Evolutionary conservation across 2,888 invertebrate genomes (phyloP).

Genomic region (Oscheius sp.): DNA sequence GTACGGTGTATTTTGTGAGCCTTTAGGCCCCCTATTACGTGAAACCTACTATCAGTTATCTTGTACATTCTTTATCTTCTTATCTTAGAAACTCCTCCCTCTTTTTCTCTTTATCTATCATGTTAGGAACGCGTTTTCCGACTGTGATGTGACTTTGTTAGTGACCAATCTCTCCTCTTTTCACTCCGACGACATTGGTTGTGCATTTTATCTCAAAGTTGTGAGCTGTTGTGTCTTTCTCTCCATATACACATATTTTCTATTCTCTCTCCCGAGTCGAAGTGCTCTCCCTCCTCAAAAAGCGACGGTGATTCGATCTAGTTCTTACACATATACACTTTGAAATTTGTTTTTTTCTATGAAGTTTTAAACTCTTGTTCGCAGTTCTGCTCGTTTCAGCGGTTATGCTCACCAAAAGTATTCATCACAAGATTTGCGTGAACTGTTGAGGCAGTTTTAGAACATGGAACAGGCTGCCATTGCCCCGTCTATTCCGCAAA

Average conservation of each 20-base stretch:
- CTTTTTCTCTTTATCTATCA: background rate
- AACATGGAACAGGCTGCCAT: background rate
- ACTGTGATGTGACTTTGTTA: background rate
- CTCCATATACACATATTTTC: background rate
- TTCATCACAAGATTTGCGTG: background rate
- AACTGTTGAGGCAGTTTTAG: background rate
- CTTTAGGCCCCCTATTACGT: background rate
- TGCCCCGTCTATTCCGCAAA: slow-evolving; percentile 46
- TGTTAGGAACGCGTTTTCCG: background rate
- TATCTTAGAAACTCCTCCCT: background rate
- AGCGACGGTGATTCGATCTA: slow-evolving; percentile 7
- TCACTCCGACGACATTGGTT: background rate
- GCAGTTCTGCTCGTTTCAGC: background rate
- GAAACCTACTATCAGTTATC: background rate
- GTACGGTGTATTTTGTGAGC: slow-evolving; percentile 7
- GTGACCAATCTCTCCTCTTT: background rate
- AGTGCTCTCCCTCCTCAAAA: background rate
- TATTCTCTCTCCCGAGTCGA: background rate
- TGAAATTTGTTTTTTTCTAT: background rate
- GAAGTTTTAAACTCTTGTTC: background rate
- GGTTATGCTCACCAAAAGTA: background rate
- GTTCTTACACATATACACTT: background rate
- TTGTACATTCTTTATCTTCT: background rate
- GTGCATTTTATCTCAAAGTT: background rate
- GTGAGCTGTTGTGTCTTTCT: slow-evolving; percentile 1